Evolutionary conservation across 1,140 invertebrate species (phyloP).

Genomic region (Drosophila punjabiensis): DNA sequence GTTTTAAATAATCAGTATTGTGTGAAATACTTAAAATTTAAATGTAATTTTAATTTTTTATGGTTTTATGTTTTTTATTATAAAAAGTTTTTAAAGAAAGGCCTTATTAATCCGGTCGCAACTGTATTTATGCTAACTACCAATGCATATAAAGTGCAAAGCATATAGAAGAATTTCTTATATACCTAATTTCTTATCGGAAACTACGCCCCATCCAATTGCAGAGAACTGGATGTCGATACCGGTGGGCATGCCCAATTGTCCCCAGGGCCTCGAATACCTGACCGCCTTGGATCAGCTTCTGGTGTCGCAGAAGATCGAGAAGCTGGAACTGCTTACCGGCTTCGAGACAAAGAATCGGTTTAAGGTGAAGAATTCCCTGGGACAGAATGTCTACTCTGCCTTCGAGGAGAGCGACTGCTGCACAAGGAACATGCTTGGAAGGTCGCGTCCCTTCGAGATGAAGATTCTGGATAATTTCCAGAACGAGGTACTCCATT

Average conservation of each 20-base stretch:
- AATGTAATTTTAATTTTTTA: neutral
- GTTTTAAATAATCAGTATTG: too few species aligned
- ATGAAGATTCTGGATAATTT: constrained; percentile 93
- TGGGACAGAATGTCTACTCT: constrained; percentile 92
- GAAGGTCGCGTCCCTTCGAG: constrained; percentile 91
- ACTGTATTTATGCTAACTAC: constrained; percentile 18
- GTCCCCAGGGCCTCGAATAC: constrained; percentile 96
- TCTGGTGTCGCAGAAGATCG: constrained; percentile 94
- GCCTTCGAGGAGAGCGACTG: constrained; percentile 93
- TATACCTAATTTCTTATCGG: constrained; percentile 13
- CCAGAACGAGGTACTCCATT: constrained; percentile 91
- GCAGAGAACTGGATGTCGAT: constrained; percentile 73
- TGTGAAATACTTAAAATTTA: neutral
- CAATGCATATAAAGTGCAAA: neutral
- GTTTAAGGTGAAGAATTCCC: constrained; percentile 91
- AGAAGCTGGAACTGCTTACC: constrained; percentile 91
- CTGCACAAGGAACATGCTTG: constrained; percentile 91
- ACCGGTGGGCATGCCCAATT: constrained; percentile 88
- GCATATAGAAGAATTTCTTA: neutral
- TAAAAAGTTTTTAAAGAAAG: neutral
- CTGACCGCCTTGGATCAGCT: constrained; percentile 94
- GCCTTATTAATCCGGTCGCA: neutral
- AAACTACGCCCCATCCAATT: constrained; percentile 25
- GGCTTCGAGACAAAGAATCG: constrained; percentile 95
- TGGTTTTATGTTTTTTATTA: neutral